These are phyloP conservation scores for Ornithoptera alexandrae DNA, from an alignment of 2,888 invertebrate species.

Conservation along the genomic window DNA sequence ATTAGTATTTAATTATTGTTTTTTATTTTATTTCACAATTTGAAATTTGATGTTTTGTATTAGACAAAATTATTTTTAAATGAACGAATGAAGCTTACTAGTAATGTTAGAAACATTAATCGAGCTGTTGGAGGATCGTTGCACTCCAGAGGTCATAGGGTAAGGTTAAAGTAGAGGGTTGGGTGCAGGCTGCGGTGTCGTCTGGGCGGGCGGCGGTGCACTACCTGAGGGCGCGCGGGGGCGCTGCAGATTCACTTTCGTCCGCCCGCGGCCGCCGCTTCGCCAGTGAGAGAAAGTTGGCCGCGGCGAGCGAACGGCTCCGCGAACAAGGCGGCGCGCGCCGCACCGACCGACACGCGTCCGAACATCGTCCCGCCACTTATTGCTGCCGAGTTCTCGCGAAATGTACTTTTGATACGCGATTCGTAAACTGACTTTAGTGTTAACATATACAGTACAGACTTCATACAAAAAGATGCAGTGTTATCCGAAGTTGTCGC, in stretches of 20 bases:
- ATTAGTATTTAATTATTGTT: no score
- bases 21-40: no score
- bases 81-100: neutral
- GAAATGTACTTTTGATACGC: constrained; percentile 40
- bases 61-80: neutral
- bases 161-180: constrained; percentile 76
- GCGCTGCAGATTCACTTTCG: constrained; percentile 79
- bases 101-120: constrained; percentile 29
- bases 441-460: constrained; percentile 18
- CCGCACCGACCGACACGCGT: constrained; percentile 65
- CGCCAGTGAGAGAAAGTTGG: constrained; percentile 81
- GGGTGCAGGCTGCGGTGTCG: constrained; percentile 51
- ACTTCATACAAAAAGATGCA: constrained; percentile 58
- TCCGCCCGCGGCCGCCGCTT: constrained; percentile 71
- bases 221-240: constrained; percentile 57
- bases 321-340: constrained; percentile 69
- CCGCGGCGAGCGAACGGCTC: constrained; percentile 77
- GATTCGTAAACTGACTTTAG: constrained; percentile 31
- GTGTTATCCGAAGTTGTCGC: constrained; percentile 71
- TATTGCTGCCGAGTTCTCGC: constrained; percentile 21
- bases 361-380: constrained; percentile 39
- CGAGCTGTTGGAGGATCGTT: constrained; percentile 55
- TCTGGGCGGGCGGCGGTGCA: constrained; percentile 47
- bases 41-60: no score
- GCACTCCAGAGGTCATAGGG: constrained; percentile 76